phyloP scores from a whole-genome alignment of 2,888 invertebrate genomes.

The Alcis repandata region DNA sequence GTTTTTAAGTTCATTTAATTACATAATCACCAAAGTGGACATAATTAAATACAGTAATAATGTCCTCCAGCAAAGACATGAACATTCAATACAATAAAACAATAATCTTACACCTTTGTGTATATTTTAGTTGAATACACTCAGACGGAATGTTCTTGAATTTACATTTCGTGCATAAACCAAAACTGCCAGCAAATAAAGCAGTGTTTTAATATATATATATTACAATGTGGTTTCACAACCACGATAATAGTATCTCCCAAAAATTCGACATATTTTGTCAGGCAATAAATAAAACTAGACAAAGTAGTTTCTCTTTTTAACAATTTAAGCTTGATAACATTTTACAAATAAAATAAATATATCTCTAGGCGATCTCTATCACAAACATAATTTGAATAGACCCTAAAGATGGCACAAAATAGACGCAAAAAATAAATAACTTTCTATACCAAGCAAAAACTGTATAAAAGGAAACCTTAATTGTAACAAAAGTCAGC shows the following conservation, averaged over 20 bases:
- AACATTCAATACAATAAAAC: neutral
- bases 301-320: neutral
- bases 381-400: neutral
- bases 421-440: constrained; percentile 4
- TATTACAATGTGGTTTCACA: constrained; percentile 2
- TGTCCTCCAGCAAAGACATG: neutral
- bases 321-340: constrained; percentile 16
- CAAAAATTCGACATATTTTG: constrained; percentile 10
- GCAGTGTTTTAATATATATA: neutral
- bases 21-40: neutral
- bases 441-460: constrained; percentile 6
- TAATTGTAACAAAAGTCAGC: constrained; percentile 8
- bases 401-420: constrained; percentile 17
- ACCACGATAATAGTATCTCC: neutral
- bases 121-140: constrained; percentile 6
- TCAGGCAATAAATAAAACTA: constrained; percentile 15
- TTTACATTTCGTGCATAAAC: neutral
- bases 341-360: constrained; percentile 4
- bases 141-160: constrained; percentile 26
- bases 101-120: neutral
- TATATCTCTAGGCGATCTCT: neutral
- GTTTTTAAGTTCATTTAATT: constrained; percentile 29
- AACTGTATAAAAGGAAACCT: constrained; percentile 12
- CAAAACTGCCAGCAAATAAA: neutral
- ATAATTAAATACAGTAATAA: neutral